phyloP scores from a whole-genome alignment of 2,113 vertebrate genomes.

The Elgaria multicarinata region DNA sequence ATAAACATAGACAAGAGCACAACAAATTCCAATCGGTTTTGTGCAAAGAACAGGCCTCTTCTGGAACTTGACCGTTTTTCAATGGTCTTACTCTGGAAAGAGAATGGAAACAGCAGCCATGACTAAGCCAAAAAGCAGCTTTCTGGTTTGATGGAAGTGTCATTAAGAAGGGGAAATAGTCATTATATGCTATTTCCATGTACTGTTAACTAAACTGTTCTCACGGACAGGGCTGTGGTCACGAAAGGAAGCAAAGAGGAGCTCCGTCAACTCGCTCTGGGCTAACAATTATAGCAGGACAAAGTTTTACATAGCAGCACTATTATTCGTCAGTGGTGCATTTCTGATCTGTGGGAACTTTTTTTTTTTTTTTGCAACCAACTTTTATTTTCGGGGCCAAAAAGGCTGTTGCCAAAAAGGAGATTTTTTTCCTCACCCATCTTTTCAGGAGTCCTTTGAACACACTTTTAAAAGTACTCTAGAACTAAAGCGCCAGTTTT shows the following conservation, averaged over 20 bases:
- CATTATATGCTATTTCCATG: not conserved
- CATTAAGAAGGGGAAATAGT: not conserved
- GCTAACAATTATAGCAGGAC: not conserved
- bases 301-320: not conserved
- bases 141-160: not conserved
- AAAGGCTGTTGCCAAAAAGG: not conserved
- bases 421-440: not conserved
- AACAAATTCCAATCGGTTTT: not conserved
- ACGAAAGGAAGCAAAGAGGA: not conserved
- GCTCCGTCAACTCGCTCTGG: not conserved
- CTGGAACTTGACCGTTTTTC: not conserved
- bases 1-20: not conserved
- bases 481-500: not conserved
- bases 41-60: not conserved
- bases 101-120: not conserved
- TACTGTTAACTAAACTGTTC: not conserved
- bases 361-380: not conserved
- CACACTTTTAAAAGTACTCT: not conserved
- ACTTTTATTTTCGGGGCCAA: not conserved
- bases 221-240: not conserved
- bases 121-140: not conserved
- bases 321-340: not conserved
- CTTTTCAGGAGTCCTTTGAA: not conserved
- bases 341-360: not conserved
- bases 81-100: not conserved